Conservation (phyloP, 2,888 invertebrate species). For the Oscheius sp. region DNA sequence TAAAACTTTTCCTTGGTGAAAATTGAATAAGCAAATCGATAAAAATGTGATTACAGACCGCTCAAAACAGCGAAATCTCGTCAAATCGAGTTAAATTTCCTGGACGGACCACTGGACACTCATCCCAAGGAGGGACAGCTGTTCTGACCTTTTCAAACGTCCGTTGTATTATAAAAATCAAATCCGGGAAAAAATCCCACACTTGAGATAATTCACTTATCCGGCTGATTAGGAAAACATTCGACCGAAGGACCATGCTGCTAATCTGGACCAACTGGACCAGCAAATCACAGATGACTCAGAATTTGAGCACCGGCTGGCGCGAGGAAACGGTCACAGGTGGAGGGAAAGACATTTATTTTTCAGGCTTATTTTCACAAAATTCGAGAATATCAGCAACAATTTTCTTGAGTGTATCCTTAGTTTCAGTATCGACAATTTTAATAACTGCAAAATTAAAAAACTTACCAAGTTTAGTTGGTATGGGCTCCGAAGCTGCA, state of each 20-base stretch:
- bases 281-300: not conserved
- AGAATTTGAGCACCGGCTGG: not conserved
- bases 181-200: not conserved
- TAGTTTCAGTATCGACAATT: too few species aligned
- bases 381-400: too few species aligned
- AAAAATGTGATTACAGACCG: constrained; percentile 1
- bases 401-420: too few species aligned
- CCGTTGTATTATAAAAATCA: not conserved
- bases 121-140: not conserved
- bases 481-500: too few species aligned
- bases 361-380: too few species aligned
- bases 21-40: constrained; percentile 15
- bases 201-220: constrained; percentile 1
- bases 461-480: too few species aligned
- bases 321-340: too few species aligned
- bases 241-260: not conserved
- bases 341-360: too few species aligned
- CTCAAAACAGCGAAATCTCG: constrained; percentile 25
- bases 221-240: constrained; percentile 20
- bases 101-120: not conserved
- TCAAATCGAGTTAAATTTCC: constrained; percentile 2
- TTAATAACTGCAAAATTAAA: too few species aligned
- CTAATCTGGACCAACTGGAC: not conserved
- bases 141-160: too few species aligned
- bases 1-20: not conserved